Base-by-base conservation (phyloP, 1,140 invertebrate genomes). In the Anastrepha ludens region DNA sequence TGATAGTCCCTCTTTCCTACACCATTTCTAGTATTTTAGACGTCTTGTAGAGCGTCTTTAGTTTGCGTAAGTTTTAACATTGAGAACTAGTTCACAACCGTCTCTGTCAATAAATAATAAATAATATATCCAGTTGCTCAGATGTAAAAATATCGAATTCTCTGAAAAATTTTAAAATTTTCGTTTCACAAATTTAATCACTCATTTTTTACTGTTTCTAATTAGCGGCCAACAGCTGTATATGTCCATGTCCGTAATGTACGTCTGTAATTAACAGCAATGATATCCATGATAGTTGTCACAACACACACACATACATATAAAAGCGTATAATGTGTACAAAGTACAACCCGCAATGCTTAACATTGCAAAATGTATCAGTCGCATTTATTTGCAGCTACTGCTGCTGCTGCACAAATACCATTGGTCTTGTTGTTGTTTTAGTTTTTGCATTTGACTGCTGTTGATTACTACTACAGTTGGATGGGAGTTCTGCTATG, bases 361-460 rank as follows among this genome's bases (percentile, higher is more conserved):
- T 74, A 74, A 74, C 67, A 74, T 17, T 74, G 67, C 67, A 74
- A 74, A 29, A 74, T 41, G 67, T 39, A 74, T 74, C 67, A 44
- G 67, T 74, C 47, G 67, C 67, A 74, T 74, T 67, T 74, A 47
- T 74, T 29, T 74, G 39, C 15, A 44, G 39, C 39, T 44, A 39
- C 39, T 29, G 65, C 29, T 20, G 29, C 29, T 29, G 29, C 29
- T 29, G 29, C 29, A 8, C 50, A 55, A 55, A 55, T 55, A 47
- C 6, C 44, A 41, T 47, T 74, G 67, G 17, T 74, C 44, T 74
- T 44, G 7, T 74, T 74, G 39, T 74, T 74, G 41, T 74, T 74
- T 39, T 17, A 41, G 67, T 74, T 74, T 74, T 74, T 74, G 39
- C 44, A 74, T 74, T 74, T 74, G 41, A 15, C 17, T 41, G 41